Conservation (phyloP, 2,888 invertebrate genomes). For the Camptogramma bilineatum region DNA sequence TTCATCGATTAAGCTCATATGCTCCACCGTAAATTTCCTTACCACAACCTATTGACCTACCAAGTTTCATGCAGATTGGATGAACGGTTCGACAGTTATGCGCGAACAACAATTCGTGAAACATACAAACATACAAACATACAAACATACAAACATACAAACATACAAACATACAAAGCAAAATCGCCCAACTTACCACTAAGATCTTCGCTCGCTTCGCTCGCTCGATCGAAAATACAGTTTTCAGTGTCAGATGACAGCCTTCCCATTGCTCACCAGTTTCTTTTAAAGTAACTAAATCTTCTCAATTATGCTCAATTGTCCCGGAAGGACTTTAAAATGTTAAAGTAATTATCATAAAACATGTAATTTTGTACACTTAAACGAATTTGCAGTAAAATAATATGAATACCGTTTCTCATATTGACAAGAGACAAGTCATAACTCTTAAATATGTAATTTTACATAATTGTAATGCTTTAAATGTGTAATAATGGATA, state of each 20-base stretch:
- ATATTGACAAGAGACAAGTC: neutral
- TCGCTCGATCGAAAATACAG: too few relatives aligned
- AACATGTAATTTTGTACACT: neutral
- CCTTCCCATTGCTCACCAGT: neutral
- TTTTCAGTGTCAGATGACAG: neutral
- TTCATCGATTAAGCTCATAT: too few relatives aligned
- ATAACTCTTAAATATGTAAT: constrained; percentile 16
- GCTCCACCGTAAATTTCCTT: too few relatives aligned
- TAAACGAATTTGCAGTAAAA: neutral
- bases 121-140: too few relatives aligned
- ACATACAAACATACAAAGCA: too few relatives aligned
- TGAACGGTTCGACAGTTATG: too few relatives aligned
- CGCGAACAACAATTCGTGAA: too few relatives aligned
- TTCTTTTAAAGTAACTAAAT: neutral
- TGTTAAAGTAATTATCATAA: neutral
- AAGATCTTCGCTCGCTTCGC: too few relatives aligned
- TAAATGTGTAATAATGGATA: constrained; percentile 9
- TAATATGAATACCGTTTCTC: neutral
- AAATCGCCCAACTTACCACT: too few relatives aligned
- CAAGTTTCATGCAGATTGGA: too few relatives aligned
- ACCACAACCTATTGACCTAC: too few relatives aligned
- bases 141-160: too few relatives aligned
- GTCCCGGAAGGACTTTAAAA: neutral
- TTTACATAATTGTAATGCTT: constrained; percentile 33
- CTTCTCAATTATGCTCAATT: neutral